A percentile compares a stretch with the other conserved stretches of the same genome.
These are phyloP conservation scores for Oreochromis niloticus DNA, from an alignment of 2,113 vertebrate genomes.

Conservation along the genomic window DNA sequence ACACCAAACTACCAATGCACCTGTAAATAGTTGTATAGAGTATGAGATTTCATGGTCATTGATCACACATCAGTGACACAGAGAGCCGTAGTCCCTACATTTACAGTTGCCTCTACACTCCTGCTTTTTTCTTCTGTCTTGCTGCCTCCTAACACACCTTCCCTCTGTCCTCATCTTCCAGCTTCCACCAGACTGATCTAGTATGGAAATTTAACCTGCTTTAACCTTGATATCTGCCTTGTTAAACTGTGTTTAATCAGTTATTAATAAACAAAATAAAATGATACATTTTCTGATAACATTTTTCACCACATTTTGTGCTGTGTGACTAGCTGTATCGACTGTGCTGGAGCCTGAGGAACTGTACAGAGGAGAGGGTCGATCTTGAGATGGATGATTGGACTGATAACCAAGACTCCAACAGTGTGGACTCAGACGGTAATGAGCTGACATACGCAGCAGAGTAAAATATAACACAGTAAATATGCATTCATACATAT, in stretches of 20 bases:
- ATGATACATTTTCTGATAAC: neutral
- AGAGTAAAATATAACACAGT: neutral
- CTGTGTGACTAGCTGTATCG: slow-evolving; percentile 79
- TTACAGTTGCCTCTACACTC: neutral
- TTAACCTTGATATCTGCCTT: fast-evolving
- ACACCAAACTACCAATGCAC: neutral
- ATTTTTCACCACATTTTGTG: neutral
- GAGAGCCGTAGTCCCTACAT: neutral
- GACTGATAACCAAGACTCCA: neutral
- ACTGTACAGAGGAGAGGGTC: slow-evolving; percentile 80
- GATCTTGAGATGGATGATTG: slow-evolving; percentile 81
- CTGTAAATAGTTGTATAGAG: too few relatives aligned
- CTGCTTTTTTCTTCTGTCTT: neutral
- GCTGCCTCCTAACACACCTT: neutral
- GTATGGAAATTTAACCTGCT: neutral
- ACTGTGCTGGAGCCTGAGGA: slow-evolving; percentile 86
- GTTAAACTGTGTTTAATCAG: neutral
- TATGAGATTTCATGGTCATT: too few relatives aligned
- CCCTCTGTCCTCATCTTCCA: fast-evolving
- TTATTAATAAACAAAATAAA: neutral
- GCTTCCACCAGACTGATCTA: neutral
- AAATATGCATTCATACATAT: neutral
- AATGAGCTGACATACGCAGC: neutral
- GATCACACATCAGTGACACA: neutral
- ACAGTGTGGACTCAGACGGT: slow-evolving; percentile 54